Evolutionary conservation across 1,140 invertebrate genomes (phyloP).

Genomic region (Lysiphlebus fabarum): DNA sequence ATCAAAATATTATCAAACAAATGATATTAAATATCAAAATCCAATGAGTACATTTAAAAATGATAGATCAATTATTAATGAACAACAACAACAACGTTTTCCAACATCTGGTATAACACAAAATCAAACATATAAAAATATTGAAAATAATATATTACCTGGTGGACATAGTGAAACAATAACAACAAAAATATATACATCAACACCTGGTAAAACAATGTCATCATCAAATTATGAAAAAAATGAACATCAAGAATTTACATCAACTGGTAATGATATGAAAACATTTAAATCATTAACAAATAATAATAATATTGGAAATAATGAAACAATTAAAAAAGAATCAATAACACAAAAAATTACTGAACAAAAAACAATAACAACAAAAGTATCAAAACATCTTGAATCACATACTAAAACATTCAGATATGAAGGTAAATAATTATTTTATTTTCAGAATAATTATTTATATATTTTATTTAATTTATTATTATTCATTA

Average conservation of each 20-base stretch:
- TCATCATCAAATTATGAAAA: constrained; percentile 48
- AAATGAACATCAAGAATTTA: constrained; percentile 47
- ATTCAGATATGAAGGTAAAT: constrained; percentile 41
- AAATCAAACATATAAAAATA: constrained; percentile 38
- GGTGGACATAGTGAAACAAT: constrained; percentile 44
- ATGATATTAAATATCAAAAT: constrained; percentile 32
- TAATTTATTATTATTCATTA: no score
- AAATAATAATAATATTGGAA: constrained; percentile 45
- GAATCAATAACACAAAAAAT: constrained; percentile 56
- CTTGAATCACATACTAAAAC: constrained; percentile 55
- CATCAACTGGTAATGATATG: constrained; percentile 39
- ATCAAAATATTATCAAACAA: constrained; percentile 27
- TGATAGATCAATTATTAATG: constrained; percentile 22
- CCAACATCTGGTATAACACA: constrained; percentile 27
- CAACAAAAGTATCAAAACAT: constrained; percentile 51
- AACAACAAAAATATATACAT: constrained; percentile 52
- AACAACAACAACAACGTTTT: constrained; percentile 8
- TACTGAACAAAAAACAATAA: constrained; percentile 56
- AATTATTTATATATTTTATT: no score
- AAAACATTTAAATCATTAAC: constrained; percentile 38
- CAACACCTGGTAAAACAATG: constrained; percentile 42
- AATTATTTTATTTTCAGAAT: no score
- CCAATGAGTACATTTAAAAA: constrained; percentile 43
- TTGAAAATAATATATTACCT: constrained; percentile 38
- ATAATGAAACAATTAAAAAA: constrained; percentile 56